Evolutionary conservation across 2,113 vertebrate genomes (phyloP), one percentile per base, ranked within the genome.

Genomic region (Aspiorhynchus laticeps): DNA sequence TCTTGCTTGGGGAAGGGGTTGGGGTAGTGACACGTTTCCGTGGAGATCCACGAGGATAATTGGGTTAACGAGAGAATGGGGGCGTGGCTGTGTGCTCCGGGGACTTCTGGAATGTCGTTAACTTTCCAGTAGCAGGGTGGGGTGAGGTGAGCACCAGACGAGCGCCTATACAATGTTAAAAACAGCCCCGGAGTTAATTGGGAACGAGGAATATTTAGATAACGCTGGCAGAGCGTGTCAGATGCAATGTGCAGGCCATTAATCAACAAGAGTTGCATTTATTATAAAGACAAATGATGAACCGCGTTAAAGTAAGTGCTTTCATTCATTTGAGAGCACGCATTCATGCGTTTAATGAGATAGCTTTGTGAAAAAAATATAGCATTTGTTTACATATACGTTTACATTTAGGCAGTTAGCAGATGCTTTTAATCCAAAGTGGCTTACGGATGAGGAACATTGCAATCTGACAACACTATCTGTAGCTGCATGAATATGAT

Each of bases 1-100:
- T 84, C 65, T 87, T 31, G 77, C 74, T 82, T 17, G 33, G 75
- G 31, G 82, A 74, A 69, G 19, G 36, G 67, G 88, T 75, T 56
- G 88, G 74, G 86, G 19, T 28, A 67, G 79, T 31, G 63, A 83
- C 59, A 59, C 4, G 71, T 86, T 89, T 89, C 88, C 86, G 19
- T 84, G 75, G 86, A 67, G 53, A 69, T 69, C 80, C 61, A 28
- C 26, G 31, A 8, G 67, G 76, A 80, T 89, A 88, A 89, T 88
- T 89, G 75, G 88, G 81, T 84, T 88, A 88, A 88, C 41, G 67
- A 88, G 84, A 56, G 80, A 80, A 80, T 51, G 65, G 73, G 86
- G 86, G 88, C 26, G 76, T 88, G 86, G 84, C 75, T 14, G 9
- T 21, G 15, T 3, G 63, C 86, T 86, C 80, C 9, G n/a, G 86